Evolutionary conservation across 1,140 invertebrate genomes (phyloP), one percentile per base, ranked within the genome.

Genomic region (Drosophila tristis): DNA sequence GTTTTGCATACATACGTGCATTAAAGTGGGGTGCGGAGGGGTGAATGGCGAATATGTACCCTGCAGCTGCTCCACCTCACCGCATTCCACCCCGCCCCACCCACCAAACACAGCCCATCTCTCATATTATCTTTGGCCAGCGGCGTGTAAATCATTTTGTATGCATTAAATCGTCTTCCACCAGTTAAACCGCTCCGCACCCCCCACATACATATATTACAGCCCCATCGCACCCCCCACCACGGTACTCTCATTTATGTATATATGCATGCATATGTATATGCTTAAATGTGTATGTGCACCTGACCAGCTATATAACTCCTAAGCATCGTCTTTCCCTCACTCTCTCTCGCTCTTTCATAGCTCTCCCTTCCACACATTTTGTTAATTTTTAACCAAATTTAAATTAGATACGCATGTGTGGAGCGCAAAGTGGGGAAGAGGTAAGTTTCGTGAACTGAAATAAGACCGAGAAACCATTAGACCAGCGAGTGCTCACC

Each of bases 71-170:
- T 7, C 8, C 31, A 31, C 8, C 29, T 2, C 29, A 31, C 8
- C 8, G 9, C 8, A 7, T 48, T 73, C 31, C 43, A 20, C 39
- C 29, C 20, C 26, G 15, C 6, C 44, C 25, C 20, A 4, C 11
- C 26, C n/a, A 5, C 39, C 39, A n/a, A 2, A 3, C 43, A 23
- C 60, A 39, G n/a, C 20, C 47, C 64, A 55, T 25, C 62, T 42
- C 54, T 68, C 65, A 65, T 84, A 89, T 89, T 89, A 89, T 89
- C 72, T 89, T 89, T 89, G 85, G 84, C 84, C 84, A 89, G 76
- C 84, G 84, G 84, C 84, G 76, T 89, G 84, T 89, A 89, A 89
- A 89, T 89, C 84, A 89, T 89, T 89, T 89, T 89, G 85, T 89
- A 89, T 89, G 84, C 84, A 89, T 89, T 89, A 89, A 89, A 89